These are phyloP conservation scores for Incurvaria masculella DNA, from an alignment of 2,888 invertebrate species.

Conservation along the genomic window DNA sequence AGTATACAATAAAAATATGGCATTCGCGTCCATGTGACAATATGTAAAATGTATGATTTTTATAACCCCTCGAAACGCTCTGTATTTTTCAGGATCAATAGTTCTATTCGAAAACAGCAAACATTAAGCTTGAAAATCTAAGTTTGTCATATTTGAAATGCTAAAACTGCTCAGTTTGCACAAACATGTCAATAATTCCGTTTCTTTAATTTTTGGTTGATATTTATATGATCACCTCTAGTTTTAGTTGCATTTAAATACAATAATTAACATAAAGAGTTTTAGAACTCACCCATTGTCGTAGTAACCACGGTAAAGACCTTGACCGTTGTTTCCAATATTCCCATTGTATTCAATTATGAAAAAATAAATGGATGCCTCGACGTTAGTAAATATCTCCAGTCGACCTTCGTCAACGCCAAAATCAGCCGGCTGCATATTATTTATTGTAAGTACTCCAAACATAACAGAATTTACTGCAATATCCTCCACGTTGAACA, in stretches of 20 bases:
- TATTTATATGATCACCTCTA: too few relatives aligned
- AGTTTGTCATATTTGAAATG: too few relatives aligned
- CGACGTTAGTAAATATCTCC: constrained; percentile 22
- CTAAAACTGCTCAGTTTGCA: too few relatives aligned
- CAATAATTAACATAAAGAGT: background rate
- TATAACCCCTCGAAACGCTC: too few relatives aligned
- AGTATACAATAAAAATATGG: too few relatives aligned
- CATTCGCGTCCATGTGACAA: too few relatives aligned
- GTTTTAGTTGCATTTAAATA: background rate
- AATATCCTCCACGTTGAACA: constrained; percentile 24
- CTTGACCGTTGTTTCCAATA: constrained; percentile 20
- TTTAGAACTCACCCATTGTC: constrained; percentile 23
- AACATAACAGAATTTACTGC: constrained; percentile 22
- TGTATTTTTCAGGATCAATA: too few relatives aligned
- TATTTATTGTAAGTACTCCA: constrained; percentile 20
- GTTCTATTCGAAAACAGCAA: too few relatives aligned
- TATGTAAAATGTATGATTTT: too few relatives aligned
- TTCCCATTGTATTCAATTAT: constrained; percentile 26
- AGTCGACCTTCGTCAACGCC: constrained; percentile 22
- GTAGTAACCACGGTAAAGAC: constrained; percentile 24
- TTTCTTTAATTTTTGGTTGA: too few relatives aligned
- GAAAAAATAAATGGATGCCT: constrained; percentile 22
- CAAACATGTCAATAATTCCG: too few relatives aligned
- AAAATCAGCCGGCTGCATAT: constrained; percentile 15
- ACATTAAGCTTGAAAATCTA: too few relatives aligned